Evolutionary conservation across 2,113 vertebrate species (phyloP).

Genomic region (Catharus bicknelli): DNA sequence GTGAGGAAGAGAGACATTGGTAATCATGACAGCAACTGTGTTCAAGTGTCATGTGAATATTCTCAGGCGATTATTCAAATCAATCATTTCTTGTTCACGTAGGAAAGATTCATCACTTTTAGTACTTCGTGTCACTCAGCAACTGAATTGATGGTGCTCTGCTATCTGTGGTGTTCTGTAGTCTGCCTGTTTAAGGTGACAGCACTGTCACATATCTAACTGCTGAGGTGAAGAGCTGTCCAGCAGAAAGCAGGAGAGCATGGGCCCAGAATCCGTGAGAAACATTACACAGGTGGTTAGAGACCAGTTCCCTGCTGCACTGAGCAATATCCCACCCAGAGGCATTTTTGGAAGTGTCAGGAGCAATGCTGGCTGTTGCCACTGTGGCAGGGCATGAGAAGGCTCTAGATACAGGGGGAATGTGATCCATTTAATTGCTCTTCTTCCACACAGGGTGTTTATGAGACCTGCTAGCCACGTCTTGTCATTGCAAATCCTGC

Average conservation of each 20-base stretch:
- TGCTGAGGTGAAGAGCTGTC: not conserved
- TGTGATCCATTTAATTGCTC: fast-evolving
- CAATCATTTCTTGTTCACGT: conserved; percentile 20
- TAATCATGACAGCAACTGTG: conserved; percentile 41
- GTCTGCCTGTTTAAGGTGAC: not conserved
- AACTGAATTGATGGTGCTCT: not conserved
- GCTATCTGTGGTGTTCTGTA: conserved; percentile 10
- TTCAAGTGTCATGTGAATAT: conserved; percentile 36
- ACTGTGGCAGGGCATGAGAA: not conserved
- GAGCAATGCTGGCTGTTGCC: not conserved
- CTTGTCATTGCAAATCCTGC: not conserved
- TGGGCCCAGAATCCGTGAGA: not conserved
- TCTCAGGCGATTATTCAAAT: conserved; percentile 33
- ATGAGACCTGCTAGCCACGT: not conserved
- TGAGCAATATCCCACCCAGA: not conserved
- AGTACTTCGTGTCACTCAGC: not conserved
- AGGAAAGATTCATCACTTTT: conserved; percentile 46
- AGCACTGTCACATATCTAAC: fast-evolving
- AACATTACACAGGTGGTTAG: not conserved
- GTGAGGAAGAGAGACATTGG: conserved; percentile 39
- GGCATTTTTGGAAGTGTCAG: not conserved
- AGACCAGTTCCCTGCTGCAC: not conserved
- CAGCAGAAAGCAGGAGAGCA: not conserved
- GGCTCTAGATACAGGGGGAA: not conserved
- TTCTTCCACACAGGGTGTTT: not conserved